A percentile compares a stretch with the other conserved stretches of the same genome.
Conservation (phyloP, 2,888 invertebrate species). For the Bellardia bayeri region DNA sequence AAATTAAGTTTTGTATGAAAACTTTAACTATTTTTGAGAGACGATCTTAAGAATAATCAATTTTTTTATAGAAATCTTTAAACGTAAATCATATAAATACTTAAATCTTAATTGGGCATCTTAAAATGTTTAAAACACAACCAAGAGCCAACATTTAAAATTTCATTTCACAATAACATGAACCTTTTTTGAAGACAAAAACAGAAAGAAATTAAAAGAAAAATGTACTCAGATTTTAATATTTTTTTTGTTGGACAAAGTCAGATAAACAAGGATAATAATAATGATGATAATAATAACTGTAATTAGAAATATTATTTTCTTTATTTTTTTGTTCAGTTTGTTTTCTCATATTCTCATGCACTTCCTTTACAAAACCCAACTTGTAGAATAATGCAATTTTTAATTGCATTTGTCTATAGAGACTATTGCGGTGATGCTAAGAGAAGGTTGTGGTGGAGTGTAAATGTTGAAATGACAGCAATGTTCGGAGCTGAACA, state of each 20-base stretch:
- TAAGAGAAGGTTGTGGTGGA: neutral
- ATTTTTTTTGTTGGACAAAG: conserved; percentile 7
- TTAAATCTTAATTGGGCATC: no score
- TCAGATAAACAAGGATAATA: conserved; percentile 51
- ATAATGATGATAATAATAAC: conserved; percentile 20
- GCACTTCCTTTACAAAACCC: conserved; percentile 1
- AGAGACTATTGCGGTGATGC: neutral
- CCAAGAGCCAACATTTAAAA: no score
- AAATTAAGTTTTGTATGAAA: no score
- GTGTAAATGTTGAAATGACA: conserved; percentile 29
- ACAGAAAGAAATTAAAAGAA: neutral
- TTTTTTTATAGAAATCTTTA: no score
- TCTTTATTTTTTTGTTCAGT: conserved; percentile 1
- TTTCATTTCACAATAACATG: no score
- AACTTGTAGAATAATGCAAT: conserved; percentile 45
- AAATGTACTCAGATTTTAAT: neutral
- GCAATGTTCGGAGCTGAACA: neutral
- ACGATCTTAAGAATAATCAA: no score
- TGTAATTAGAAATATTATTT: conserved; percentile 49
- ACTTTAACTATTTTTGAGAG: no score
- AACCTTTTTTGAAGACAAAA: no score
- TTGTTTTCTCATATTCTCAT: conserved; percentile 14
- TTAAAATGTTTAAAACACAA: no score
- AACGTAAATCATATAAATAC: no score
- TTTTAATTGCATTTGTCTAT: conserved; percentile 65